Evolutionary conservation across 1,140 invertebrate species (phyloP), one percentile per base, ranked within the genome.

Genomic region (Conopomorpha cramerella): DNA sequence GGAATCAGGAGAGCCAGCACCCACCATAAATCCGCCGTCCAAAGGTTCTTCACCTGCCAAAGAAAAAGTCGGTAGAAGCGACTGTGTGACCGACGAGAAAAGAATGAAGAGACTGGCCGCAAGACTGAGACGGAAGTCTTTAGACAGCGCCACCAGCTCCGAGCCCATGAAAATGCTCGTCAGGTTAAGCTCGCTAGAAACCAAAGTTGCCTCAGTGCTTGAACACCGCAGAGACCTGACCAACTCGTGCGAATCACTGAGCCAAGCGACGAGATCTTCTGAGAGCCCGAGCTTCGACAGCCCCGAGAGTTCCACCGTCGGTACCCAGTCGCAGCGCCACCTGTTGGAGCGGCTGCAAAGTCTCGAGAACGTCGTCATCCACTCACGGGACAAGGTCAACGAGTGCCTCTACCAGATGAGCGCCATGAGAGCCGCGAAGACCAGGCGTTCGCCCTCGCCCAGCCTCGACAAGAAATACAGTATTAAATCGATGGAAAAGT

Each of bases 131-230:
- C 77, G 88, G 41, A 90, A 91, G 54, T 89, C 87, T 1, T 70
- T 90, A 19, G 88, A 90, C 46, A 88, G 88, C 49, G 86, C 85
- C 1, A 87, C 85, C 2, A 85, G 84, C 46, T 86, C 85, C 1
- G 88, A 91, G 57, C 86, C 88, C 2, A 86, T 91, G 83, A 89
- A 89, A 66, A 82, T 90, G 41, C 59, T 91, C 28, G 86, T 90
- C 44, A 79, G 88, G 36, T 59, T 91, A 16, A 89, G 83, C 51
- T 84, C 85, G 15, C 58, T 91, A 43, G 89, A 92, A 70, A 83
- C 83, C 14, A 88, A 88, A 79, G 84, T 90, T 12, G 76, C 81
- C 14, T 84, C 76, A 47, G 84, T 82, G 2, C 57, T 78, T 19
- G 81, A 82, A 39, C 78, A 55, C 40, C 65, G 80, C 15, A 48